Percentiles rank a stretch among this genome's conserved stretches.
Conservation (phyloP, 2,888 invertebrate species). For the Siphlonurus alternatus region DNA sequence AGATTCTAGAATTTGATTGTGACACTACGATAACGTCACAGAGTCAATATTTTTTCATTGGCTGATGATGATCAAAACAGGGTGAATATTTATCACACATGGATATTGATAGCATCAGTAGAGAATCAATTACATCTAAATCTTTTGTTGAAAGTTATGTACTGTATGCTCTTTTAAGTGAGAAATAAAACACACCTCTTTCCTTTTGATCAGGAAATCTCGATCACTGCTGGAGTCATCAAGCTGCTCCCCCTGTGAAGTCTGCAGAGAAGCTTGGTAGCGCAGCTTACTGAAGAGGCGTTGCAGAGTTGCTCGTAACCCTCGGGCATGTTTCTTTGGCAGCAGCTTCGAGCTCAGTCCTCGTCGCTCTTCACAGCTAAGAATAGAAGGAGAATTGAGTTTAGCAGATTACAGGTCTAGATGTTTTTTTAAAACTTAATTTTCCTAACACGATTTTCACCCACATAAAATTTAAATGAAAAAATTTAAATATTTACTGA, state of each 20-base stretch:
- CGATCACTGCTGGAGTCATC: constrained; percentile 49
- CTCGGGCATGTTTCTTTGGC: constrained; percentile 73
- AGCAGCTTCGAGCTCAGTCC: constrained; percentile 62
- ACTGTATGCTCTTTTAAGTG: too few relatives aligned
- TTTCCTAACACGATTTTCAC: too few relatives aligned
- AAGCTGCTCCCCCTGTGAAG: constrained; percentile 12
- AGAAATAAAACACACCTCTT: constrained; percentile 57
- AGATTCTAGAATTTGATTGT: neutral
- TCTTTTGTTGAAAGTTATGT: too few relatives aligned
- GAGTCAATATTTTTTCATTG: too few relatives aligned
- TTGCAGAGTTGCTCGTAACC: constrained; percentile 61
- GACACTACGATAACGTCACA: too few relatives aligned
- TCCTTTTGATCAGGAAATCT: constrained; percentile 64
- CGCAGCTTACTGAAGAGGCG: constrained; percentile 43
- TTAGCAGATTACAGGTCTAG: constrained; percentile 8
- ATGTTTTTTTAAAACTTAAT: constrained; percentile 3
- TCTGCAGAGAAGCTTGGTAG: constrained; percentile 9
- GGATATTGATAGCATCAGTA: too few relatives aligned
- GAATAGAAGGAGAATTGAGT: constrained; percentile 18
- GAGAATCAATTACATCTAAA: too few relatives aligned
- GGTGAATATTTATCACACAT: too few relatives aligned
- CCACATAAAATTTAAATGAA: too few relatives aligned
- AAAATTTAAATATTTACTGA: too few relatives aligned
- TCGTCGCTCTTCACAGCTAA: constrained; percentile 76
- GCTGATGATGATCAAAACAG: too few relatives aligned